A percentile compares a stretch with the other conserved stretches of the same genome.
These are phyloP conservation scores for Balanococcus diminutus DNA, from an alignment of 2,888 invertebrate genomes.

Conservation along the genomic window DNA sequence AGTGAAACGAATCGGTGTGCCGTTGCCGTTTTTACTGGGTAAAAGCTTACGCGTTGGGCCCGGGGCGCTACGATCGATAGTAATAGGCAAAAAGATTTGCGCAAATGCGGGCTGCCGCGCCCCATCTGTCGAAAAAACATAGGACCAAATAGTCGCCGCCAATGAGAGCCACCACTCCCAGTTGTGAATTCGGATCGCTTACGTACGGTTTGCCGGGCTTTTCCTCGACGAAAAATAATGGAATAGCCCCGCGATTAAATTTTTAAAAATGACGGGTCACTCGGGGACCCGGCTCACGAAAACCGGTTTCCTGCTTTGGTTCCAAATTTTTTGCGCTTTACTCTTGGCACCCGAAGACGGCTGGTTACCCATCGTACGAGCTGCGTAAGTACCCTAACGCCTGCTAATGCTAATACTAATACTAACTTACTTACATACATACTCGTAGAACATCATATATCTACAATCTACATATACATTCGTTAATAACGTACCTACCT, in stretches of 20 bases:
- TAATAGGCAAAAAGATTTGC: constrained; percentile 52
- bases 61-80: constrained; percentile 53
- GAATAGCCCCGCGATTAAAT: constrained; percentile 50
- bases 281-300: constrained; percentile 45
- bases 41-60: constrained; percentile 35
- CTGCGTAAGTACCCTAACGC: constrained; percentile 49
- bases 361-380: constrained; percentile 46
- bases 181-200: constrained; percentile 53
- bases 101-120: constrained; percentile 51
- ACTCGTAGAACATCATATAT: no score
- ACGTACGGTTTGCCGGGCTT: constrained; percentile 48
- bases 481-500: no score
- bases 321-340: constrained; percentile 53
- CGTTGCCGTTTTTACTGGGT: constrained; percentile 7
- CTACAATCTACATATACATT: neutral
- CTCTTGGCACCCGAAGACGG: constrained; percentile 45
- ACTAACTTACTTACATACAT: no score
- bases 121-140: constrained; percentile 44
- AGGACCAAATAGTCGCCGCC: constrained; percentile 50
- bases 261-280: constrained; percentile 46
- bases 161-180: constrained; percentile 53
- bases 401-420: no score
- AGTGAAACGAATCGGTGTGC: constrained; percentile 5
- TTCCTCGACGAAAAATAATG: constrained; percentile 38
- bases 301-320: constrained; percentile 49